Base-by-base conservation (phyloP, 35 echinoderm and acorn worm genomes). In the Ophioderma brevispina region DNA sequence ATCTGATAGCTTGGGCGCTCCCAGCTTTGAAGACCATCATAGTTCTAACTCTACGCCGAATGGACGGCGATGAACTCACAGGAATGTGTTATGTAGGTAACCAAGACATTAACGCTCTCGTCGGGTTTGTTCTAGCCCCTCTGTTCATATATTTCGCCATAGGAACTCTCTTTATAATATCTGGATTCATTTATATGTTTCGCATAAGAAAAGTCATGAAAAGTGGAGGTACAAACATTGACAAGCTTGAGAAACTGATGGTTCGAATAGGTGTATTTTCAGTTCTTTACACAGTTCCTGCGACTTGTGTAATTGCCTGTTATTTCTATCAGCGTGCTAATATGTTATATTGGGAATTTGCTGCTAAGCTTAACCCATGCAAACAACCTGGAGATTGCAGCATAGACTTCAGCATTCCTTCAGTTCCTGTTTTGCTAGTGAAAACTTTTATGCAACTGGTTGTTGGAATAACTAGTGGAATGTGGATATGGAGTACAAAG, bases 401-500 rank as follows among this genome's bases (percentile, higher is more conserved):
- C 64, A 87, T 98, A 55, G 87, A 82, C 23, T 79, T 92, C 37
- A 95, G 93, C 2, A 98, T 98, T 33, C 96, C 96, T 0, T 95
- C 90, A 19, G 93, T 91, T 13, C 93, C 96, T 1, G 92, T 98
- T 0, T 77, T 98, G 33, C 81, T 89, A 0, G 90, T 98, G 28
- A 98, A 98, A 64, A 91, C 93, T 18, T 98, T 98, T 46, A 98
- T 98, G 96, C 80, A 95, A 33, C 75, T 98, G 39, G 96, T 98
- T 46, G 94, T 99, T 5, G 97, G 97, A 25, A 99, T 99, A 40
- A 99, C 97, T 0, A 95, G 97, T 59, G 97, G 93, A 1, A 99
- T 99, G 97, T 99, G 97, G 97, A 95, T 99, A 32, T 99, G 94
- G 88, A 99, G 97, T 80, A 87, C 97, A 23, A 98, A 99, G 78